Evolutionary conservation across 2,888 invertebrate genomes (phyloP).

Genomic region (Eilema griseolum): DNA sequence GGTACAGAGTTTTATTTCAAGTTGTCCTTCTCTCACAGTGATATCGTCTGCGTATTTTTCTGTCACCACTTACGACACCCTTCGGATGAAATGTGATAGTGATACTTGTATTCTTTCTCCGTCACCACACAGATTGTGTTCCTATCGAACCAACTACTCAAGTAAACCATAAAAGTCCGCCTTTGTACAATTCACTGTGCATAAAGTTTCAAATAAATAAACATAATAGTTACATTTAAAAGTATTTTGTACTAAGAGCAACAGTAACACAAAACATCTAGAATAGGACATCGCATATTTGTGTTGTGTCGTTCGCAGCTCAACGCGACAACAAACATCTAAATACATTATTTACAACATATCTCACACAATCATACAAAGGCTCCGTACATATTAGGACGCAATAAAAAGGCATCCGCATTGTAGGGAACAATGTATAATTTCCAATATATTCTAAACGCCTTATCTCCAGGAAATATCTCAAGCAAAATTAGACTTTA

Average conservation of each 20-base stretch:
- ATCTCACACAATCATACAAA: constrained; percentile 36
- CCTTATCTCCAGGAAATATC: not conserved
- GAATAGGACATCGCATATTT: not conserved
- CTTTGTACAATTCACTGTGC: no score
- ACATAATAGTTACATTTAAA: no score
- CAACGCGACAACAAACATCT: constrained; percentile 18
- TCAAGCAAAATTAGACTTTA: not conserved
- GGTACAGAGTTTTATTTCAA: no score
- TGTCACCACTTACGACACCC: no score
- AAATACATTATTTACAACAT: constrained; percentile 29
- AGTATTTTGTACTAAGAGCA: not conserved
- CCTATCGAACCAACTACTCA: no score
- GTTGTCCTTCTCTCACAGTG: no score
- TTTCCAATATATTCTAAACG: constrained; percentile 33
- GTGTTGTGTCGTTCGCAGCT: not conserved
- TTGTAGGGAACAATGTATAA: constrained; percentile 64
- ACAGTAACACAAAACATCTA: not conserved
- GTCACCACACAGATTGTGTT: no score
- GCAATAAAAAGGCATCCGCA: constrained; percentile 62
- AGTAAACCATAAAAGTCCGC: no score
- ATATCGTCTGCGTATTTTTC: no score
- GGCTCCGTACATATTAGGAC: constrained; percentile 42
- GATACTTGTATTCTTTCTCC: no score
- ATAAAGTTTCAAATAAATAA: no score
- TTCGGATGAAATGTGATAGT: no score